Conservation (phyloP, 2,797 vertebrate species). For the Gastrophryne carolinensis region DNA sequence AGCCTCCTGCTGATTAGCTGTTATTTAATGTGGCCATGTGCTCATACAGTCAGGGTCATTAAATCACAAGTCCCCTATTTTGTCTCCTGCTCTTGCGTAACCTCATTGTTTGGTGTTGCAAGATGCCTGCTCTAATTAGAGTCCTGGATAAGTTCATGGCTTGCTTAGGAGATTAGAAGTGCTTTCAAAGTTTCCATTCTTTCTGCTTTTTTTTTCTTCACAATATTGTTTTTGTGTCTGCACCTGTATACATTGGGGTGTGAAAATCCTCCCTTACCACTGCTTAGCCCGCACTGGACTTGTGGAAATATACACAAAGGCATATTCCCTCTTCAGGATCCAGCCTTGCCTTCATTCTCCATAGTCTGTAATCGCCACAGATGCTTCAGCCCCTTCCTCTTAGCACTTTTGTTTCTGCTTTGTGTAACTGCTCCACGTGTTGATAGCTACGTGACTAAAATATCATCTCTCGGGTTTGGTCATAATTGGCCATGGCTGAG, state of each 20-base stretch:
- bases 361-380: conserved; percentile 14
- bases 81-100: conserved; percentile 66
- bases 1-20: conserved; percentile 25
- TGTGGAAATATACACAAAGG: conserved; percentile 37
- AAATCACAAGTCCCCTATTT: conserved; percentile 66
- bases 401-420: conserved; percentile 12
- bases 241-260: conserved; percentile 51
- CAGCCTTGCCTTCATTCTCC: conserved; percentile 10
- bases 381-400: conserved; percentile 11
- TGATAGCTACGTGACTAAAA: conserved; percentile 35
- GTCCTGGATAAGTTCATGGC: conserved; percentile 60
- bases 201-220: conserved; percentile 21
- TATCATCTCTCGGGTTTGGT: neutral
- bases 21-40: conserved; percentile 29
- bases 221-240: conserved; percentile 43
- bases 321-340: conserved; percentile 8
- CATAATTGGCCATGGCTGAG: neutral
- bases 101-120: conserved; percentile 59
- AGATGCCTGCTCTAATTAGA: conserved; percentile 71
- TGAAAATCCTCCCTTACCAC: conserved; percentile 45
- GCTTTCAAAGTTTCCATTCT: conserved; percentile 58
- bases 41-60: conserved; percentile 63
- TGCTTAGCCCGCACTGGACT: conserved; percentile 14
- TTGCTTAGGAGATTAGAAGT: conserved; percentile 65
- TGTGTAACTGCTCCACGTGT: conserved; percentile 19